phyloP scores from a whole-genome alignment of 2,888 invertebrate species.

The Drosophila mercatorum region DNA sequence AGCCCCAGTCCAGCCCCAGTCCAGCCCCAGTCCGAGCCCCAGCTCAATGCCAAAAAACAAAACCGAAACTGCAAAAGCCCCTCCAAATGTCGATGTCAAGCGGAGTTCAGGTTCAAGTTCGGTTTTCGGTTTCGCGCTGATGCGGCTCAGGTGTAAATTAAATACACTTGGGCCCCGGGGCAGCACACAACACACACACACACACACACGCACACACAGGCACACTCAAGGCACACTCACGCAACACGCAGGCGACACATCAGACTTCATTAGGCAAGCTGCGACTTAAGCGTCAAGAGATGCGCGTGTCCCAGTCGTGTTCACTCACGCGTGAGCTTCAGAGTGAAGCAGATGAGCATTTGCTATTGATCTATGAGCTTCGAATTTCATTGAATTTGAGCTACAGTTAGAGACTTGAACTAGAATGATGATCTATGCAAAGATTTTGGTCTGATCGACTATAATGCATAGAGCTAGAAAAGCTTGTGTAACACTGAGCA shows the following conservation, averaged over 20 bases:
- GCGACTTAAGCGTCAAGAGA: slow-evolving; percentile 29
- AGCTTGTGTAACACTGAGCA: neutral
- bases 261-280: slow-evolving; percentile 67
- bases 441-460: neutral
- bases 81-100: slow-evolving; percentile 53
- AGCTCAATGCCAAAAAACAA: slow-evolving; percentile 22
- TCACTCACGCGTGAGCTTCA: slow-evolving; percentile 10
- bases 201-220: slow-evolving; percentile 7
- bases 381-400: too few relatives aligned
- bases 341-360: too few relatives aligned
- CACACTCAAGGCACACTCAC: too few relatives aligned
- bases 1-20: slow-evolving; percentile 29
- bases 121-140: slow-evolving; percentile 64
- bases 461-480: too few relatives aligned
- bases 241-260: slow-evolving; percentile 56
- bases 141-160: slow-evolving; percentile 75
- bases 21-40: neutral
- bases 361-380: too few relatives aligned
- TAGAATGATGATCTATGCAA: neutral
- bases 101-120: slow-evolving; percentile 75
- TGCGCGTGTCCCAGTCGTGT: slow-evolving; percentile 15
- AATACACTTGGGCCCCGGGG: slow-evolving; percentile 60
- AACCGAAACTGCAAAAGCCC: slow-evolving; percentile 19
- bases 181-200: slow-evolving; percentile 4
- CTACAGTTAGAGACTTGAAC: too few relatives aligned